Evolutionary conservation across 2,113 vertebrate species (phyloP), one percentile per base, ranked within the genome.

Genomic region (Chascanopsetta lugubris): DNA sequence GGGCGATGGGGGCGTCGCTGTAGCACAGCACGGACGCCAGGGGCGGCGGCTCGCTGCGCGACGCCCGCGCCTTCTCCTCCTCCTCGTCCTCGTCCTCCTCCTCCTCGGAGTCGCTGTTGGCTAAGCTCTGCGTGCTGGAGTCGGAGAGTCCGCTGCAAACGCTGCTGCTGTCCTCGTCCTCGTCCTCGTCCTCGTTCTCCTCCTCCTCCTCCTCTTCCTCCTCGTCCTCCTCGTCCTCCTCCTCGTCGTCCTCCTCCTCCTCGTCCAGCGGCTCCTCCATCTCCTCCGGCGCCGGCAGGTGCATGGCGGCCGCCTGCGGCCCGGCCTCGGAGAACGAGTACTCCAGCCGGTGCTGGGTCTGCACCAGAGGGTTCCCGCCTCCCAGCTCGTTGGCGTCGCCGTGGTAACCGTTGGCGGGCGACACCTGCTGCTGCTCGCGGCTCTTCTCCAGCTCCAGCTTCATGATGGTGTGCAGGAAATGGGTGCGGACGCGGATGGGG

Each of bases 401-500:
- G 1, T 93, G 95, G 89, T 94, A 98, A 82, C 96, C 94, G 2
- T 96, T 97, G 60, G 92, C 84, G 0, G 92, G 77, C 2, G 95
- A 82, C 9, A 91, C 89, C 69, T 91, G 87, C 83, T 96, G 96
- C 87, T 98, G 96, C 91, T 98, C 96, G 4, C 95, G 93, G 47
- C 94, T 98, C 88, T 97, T 98, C 90, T 99, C 97, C 85, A 98
- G 90, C 82, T 99, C 97, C 25, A 99, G 94, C 90, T 98, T 98
- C 97, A 99, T 99, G 80, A 99, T 98, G 26, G 97, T 99, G 93
- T 99, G 97, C 91, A 99, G 92, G 91, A 99, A 99, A 87, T 99
- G 97, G 86, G 97, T 99, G 89, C 97, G 95, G 69, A 99, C 97
- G n/a, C 97, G 94, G 84, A 99, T 98, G 48, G 97, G 97, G 84